These are phyloP conservation scores for Apotomis betuletana DNA, from an alignment of 2,888 invertebrate species.

Conservation along the genomic window DNA sequence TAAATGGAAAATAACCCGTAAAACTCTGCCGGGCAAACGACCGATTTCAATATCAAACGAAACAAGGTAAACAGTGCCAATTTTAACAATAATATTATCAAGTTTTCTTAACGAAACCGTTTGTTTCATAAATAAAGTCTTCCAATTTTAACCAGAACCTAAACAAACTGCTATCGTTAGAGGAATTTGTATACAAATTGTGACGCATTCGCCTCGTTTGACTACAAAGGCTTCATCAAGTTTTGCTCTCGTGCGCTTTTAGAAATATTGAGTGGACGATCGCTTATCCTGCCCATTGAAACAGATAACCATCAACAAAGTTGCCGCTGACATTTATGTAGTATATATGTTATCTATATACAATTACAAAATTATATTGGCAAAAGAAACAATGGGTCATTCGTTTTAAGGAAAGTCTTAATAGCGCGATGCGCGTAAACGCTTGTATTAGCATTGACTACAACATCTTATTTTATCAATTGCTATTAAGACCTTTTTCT, in stretches of 20 bases:
- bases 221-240: slow-evolving; percentile 56
- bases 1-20: no score
- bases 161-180: slow-evolving; percentile 47
- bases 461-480: no score
- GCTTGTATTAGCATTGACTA: no score
- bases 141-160: slow-evolving; percentile 27
- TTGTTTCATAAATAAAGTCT: slow-evolving; percentile 26
- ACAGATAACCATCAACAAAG: slow-evolving; percentile 8
- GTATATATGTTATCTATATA: not conserved
- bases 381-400: no score
- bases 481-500: no score
- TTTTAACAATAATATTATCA: not conserved
- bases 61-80: slow-evolving; percentile 5
- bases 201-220: slow-evolving; percentile 62
- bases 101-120: slow-evolving; percentile 8
- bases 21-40: no score
- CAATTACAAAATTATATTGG: no score
- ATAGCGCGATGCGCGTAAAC: no score
- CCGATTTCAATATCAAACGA: not conserved
- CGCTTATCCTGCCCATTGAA: slow-evolving; percentile 29
- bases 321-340: not conserved
- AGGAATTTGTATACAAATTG: slow-evolving; percentile 56
- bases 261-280: slow-evolving; percentile 51
- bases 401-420: no score
- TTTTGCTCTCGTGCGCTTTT: slow-evolving; percentile 53